These are phyloP conservation scores for Meloidogyne chitwoodi DNA, from an alignment of 1,140 invertebrate genomes.

Conservation along the genomic window DNA sequence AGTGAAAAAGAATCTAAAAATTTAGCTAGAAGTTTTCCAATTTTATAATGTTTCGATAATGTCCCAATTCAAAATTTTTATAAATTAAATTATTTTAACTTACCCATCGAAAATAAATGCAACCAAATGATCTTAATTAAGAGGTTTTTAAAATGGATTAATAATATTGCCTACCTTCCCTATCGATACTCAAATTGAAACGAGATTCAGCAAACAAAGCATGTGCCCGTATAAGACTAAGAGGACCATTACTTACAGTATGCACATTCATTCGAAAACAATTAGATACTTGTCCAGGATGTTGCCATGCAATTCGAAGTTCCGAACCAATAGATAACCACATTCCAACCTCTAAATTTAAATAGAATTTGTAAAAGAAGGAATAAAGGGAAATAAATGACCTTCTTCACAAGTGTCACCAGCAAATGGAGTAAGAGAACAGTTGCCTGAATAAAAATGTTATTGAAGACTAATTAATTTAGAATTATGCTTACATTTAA, in stretches of 20 bases:
- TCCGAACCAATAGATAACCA: slow-evolving; percentile 56
- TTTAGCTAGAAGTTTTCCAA: no score
- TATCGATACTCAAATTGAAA: slow-evolving; percentile 50
- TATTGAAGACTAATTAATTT: background rate
- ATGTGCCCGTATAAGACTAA: slow-evolving; percentile 28
- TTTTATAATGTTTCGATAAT: slow-evolving; percentile 41
- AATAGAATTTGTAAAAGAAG: background rate
- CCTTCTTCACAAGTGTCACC: slow-evolving; percentile 56
- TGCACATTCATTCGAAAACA: slow-evolving; percentile 57
- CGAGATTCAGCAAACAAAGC: slow-evolving; percentile 56
- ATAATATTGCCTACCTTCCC: slow-evolving; percentile 16
- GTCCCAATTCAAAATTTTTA: slow-evolving; percentile 46
- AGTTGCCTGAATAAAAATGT: slow-evolving; percentile 34
- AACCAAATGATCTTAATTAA: background rate
- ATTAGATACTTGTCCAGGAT: slow-evolving; percentile 52
- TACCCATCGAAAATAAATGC: slow-evolving; percentile 8
- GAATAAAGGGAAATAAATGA: background rate
- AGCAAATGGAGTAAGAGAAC: slow-evolving; percentile 52
- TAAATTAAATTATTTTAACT: background rate
- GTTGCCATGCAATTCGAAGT: slow-evolving; percentile 55
- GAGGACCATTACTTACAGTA: slow-evolving; percentile 40
- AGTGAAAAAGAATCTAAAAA: slow-evolving; percentile 49
- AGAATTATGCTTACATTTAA: slow-evolving; percentile 27
- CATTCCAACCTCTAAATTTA: slow-evolving; percentile 54
- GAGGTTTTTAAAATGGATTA: background rate